Conservation (phyloP, 2,888 invertebrate genomes). For the Drosophila rellima region DNA sequence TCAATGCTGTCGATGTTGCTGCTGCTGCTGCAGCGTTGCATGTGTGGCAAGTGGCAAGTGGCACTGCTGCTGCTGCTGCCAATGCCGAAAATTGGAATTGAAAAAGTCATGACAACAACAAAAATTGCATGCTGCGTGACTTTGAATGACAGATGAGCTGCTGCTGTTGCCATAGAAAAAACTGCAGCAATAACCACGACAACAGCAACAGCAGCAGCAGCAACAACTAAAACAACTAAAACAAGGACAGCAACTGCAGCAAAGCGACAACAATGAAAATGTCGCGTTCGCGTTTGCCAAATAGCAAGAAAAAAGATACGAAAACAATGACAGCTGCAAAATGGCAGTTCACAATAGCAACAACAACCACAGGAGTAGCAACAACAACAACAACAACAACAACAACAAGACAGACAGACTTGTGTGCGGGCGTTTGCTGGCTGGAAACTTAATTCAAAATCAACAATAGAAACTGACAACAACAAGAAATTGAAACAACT, state of each 20-base stretch:
- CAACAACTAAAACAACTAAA: slow-evolving; percentile 20
- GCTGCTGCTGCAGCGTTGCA: not conserved
- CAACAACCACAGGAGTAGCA: slow-evolving; percentile 28
- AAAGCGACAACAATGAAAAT: slow-evolving; percentile 76
- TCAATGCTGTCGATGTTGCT: slow-evolving; percentile 32
- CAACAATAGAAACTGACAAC: slow-evolving; percentile 62
- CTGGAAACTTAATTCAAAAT: slow-evolving; percentile 76
- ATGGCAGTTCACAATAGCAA: slow-evolving; percentile 56
- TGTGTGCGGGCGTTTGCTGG: slow-evolving; percentile 48
- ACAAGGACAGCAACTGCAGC: slow-evolving; percentile 30
- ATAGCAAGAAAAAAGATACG: slow-evolving; percentile 30
- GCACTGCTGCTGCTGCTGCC: slow-evolving; percentile 11
- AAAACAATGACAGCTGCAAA: slow-evolving; percentile 71
- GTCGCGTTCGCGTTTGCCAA: slow-evolving; percentile 65
- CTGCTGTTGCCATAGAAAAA: slow-evolving; percentile 35
- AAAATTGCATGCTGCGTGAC: slow-evolving; percentile 70
- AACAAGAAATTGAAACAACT: slow-evolving; percentile 40
- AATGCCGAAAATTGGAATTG: slow-evolving; percentile 71
- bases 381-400: slow-evolving; percentile 25
- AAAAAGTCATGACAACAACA: slow-evolving; percentile 75
- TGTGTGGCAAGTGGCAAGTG: slow-evolving; percentile 16
- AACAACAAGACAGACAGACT: slow-evolving; percentile 34
- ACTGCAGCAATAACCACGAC: slow-evolving; percentile 24
- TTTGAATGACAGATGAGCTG: slow-evolving; percentile 80
- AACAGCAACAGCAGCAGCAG: slow-evolving; percentile 39